Evolutionary conservation across 2,113 vertebrate genomes (phyloP), one percentile per base, ranked within the genome.

Genomic region (Bubo scandiacus): DNA sequence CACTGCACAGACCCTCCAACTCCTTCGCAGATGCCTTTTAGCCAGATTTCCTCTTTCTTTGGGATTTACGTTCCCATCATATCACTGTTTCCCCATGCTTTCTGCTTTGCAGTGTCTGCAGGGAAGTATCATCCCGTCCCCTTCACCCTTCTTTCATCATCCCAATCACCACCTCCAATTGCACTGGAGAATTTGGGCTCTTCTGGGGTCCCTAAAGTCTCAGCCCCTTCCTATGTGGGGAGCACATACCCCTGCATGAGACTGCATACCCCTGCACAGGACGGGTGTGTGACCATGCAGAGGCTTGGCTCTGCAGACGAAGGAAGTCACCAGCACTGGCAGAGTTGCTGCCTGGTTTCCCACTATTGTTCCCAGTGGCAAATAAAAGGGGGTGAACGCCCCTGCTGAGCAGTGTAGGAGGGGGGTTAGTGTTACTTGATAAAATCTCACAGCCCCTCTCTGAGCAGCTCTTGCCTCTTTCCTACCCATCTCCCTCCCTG

Each of bases 351-450:
- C 49, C 65, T 84, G 65, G 89, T 73, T 97, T 96, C 95, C 95
- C 94, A 94, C 89, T 94, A 94, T 97, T 97, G 91, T 97, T 96
- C 89, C 86, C 81, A 67, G 61, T 95, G 93, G 91, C 93, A 96
- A 96, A 81, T 96, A 79, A 71, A 92, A 89, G 70, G 30, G 95
- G 86, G 94, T 96, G 73, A 95, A 95, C 73, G 65, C 84, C 93
- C 86, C 96, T 87, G 91, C 81, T 63, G 89, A 87, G 81, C 83
- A 55, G 25, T 94, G 83, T 84, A 91, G 68, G 25, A 89, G 52
- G 43, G 61, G 83, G 73, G 32, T 81, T 87, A 92, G 65, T 55
- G 68, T 91, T 95, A 84, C 81, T 67, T 0, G 4, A 57, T 74
- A 47, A 81, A 78, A 94, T 95, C 86, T 86, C 57, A 34, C 0